phyloP scores from a whole-genome alignment of 2,888 invertebrate species.

The Dromius quadrimaculatus region DNA sequence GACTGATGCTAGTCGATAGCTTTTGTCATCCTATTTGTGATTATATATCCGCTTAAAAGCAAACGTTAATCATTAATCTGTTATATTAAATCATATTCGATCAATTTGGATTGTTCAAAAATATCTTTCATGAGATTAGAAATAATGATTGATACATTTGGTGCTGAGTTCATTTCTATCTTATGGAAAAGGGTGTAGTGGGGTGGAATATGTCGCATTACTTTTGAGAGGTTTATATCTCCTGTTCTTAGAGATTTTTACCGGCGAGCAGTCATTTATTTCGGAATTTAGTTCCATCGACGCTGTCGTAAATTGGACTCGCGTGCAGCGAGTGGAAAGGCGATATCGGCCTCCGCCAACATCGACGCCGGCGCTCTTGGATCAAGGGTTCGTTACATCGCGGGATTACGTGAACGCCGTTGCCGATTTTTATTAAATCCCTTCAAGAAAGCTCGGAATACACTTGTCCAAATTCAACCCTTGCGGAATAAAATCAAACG shows the following conservation, averaged over 20 bases:
- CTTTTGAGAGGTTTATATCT: slow-evolving; percentile 25
- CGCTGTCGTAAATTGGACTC: slow-evolving; percentile 47
- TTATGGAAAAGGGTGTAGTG: background rate
- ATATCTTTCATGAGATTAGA: no score
- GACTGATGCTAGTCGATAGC: no score
- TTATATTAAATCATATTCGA: no score
- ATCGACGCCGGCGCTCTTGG: background rate
- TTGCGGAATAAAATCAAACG: slow-evolving; percentile 11
- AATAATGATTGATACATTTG: no score
- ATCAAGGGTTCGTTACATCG: slow-evolving; percentile 39
- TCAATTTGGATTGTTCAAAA: no score
- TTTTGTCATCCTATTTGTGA: no score
- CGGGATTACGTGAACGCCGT: slow-evolving; percentile 28
- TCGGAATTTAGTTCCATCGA: slow-evolving; percentile 45
- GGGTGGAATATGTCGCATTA: background rate
- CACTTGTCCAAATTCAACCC: slow-evolving; percentile 31
- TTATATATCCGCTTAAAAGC: no score
- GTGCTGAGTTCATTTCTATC: no score
- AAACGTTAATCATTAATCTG: no score
- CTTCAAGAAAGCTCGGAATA: slow-evolving; percentile 27
- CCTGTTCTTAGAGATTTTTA: slow-evolving; percentile 31
- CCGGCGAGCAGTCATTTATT: slow-evolving; percentile 41
- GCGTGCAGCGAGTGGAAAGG: slow-evolving; percentile 46
- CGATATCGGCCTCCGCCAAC: slow-evolving; percentile 34
- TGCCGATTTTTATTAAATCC: slow-evolving; percentile 23